Base-by-base conservation (phyloP, 1,140 invertebrate genomes). In the Caenorhabditis tropicalis region DNA sequence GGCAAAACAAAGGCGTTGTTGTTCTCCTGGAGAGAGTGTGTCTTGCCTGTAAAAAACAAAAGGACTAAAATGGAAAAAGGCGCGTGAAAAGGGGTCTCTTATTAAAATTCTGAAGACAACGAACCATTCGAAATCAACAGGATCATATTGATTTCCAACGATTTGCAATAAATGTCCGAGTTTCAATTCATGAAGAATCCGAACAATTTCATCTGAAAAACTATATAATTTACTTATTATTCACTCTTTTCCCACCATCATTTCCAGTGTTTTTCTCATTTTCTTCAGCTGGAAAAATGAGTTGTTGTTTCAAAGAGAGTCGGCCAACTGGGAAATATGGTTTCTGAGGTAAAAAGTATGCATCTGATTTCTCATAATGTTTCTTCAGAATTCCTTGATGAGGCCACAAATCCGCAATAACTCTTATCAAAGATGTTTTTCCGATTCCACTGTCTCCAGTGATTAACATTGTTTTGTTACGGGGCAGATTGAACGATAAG, bases 361-460 rank as follows among this genome's bases (percentile, higher is more conserved):
- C 88, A 79, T 91, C 89, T 29, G 85, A 82, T 19, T 91, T 91
- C 91, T 91, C 88, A 74, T 82, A 91, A 89, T 21, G 89, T 89
- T 5, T 86, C 4, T 80, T 82, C 33, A 53, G 24, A 24, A 19
- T 49, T 87, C 86, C 31, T 87, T 87, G 82, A n/a, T 90, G 87
- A 5, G 88, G 89, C 94, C 94, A 94, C 6, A 94, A 88, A 16
- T 93, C 92, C 84, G 91, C 91, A 29, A 94, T 87, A 0, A 93
- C 90, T 65, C 94, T 88, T 12, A 94, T 88, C n/a, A 94, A 83
- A 48, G 93, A 94, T 43, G 93, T 93, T 89, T 94, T 94, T n/a
- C 94, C 94, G 89, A 92, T 92, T 3, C 93, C 93, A 89, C 93
- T 94, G 79, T 92, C 90, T n/a, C 94, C 94, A 49, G 92, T 93